phyloP scores from a whole-genome alignment of 2,888 invertebrate genomes.

The Drosophila pegasa region DNA sequence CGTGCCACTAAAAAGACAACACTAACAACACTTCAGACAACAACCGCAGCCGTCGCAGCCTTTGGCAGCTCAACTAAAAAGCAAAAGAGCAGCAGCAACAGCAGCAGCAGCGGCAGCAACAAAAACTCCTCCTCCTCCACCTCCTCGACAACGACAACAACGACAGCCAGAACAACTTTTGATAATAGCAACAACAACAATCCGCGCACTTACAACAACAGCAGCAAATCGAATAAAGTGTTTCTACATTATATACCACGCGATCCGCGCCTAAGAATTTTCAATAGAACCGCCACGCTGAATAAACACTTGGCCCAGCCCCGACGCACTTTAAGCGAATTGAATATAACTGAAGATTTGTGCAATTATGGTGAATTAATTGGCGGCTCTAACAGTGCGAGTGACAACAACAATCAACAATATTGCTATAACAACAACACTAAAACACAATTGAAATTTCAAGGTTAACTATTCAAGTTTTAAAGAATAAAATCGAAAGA shows the following conservation, averaged over 20 bases:
- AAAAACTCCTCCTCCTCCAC: slow-evolving; percentile 13
- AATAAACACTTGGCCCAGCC: slow-evolving; percentile 78
- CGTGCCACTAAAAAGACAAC: slow-evolving; percentile 61
- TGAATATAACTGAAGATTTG: slow-evolving; percentile 82
- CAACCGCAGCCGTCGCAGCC: slow-evolving; percentile 27
- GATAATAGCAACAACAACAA: slow-evolving; percentile 73
- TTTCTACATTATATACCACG: slow-evolving; percentile 84
- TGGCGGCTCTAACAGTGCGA: slow-evolving; percentile 68
- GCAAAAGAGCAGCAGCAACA: slow-evolving; percentile 27
- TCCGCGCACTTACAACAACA: slow-evolving; percentile 82
- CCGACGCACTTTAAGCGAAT: slow-evolving; percentile 67
- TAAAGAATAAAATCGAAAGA: slow-evolving; percentile 1
- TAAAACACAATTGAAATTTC: slow-evolving; percentile 39
- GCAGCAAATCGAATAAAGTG: slow-evolving; percentile 84
- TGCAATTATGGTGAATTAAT: slow-evolving; percentile 84
- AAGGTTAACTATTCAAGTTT: slow-evolving; percentile 31
- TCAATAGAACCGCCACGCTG: slow-evolving; percentile 64
- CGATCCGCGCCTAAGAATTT: slow-evolving; percentile 84
- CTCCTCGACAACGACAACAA: no score
- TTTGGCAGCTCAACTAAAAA: slow-evolving; percentile 43
- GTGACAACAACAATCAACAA: slow-evolving; percentile 8
- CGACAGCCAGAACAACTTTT: slow-evolving; percentile 22
- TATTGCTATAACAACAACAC: slow-evolving; percentile 13
- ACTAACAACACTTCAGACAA: slow-evolving; percentile 39
- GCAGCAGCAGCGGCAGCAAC: slow-evolving; percentile 36